Evolutionary conservation across 2,888 invertebrate genomes (phyloP).

Genomic region (Falcaria lacertinaria): DNA sequence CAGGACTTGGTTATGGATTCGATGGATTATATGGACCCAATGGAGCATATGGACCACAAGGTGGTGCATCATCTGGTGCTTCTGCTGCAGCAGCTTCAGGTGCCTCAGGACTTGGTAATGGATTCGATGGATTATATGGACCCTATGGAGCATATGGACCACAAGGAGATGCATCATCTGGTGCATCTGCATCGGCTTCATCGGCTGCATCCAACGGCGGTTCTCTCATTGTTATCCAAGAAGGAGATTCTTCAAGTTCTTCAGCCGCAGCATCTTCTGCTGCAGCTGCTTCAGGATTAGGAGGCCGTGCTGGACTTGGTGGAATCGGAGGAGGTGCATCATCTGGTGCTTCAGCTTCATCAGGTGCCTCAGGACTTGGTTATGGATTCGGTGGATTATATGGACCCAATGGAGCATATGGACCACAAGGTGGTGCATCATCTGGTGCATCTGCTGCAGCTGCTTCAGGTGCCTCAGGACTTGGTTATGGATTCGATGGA

Average conservation of each 20-base stretch:
- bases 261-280: constrained; percentile 2
- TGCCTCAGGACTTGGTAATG: neutral
- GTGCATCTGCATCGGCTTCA: neutral
- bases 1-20: neutral
- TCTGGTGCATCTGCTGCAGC: neutral
- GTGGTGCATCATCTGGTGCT: constrained; percentile 3
- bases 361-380: no score
- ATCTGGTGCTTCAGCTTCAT: no score
- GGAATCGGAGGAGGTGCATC: constrained; percentile 1
- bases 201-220: neutral
- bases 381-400: no score
- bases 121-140: neutral
- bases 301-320: neutral
- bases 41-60: constrained; percentile 5
- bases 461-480: constrained; percentile 1
- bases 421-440: neutral
- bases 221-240: neutral
- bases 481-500: constrained; percentile 5
- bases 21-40: neutral
- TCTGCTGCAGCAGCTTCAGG: constrained; percentile 5
- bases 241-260: neutral
- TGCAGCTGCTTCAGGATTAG: constrained; percentile 2
- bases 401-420: no score
- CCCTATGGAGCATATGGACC: constrained; percentile 2
- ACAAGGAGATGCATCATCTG: neutral